Base-by-base conservation (phyloP, 2,888 invertebrate species). In the Spilosoma lubricipeda region DNA sequence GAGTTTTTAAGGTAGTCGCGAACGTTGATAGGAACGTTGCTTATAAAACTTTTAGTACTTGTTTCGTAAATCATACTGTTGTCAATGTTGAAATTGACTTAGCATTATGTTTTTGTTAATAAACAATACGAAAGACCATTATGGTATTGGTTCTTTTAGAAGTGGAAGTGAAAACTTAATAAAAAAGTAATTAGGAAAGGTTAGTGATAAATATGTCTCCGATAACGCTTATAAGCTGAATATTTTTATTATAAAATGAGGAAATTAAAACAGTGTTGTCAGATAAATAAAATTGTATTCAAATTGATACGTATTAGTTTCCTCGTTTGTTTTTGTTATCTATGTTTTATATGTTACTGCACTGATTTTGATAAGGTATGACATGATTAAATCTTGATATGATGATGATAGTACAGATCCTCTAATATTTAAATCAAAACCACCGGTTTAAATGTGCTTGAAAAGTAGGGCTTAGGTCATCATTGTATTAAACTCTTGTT, bases 401-500 rank as follows among this genome's bases (percentile, higher is more conserved):
- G n/a, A 27, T 45, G 45, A 45, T 45, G 13, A 59, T 27, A 27
- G 11, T 3, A n/a, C 13, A 15, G 27, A 59, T 59, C 23, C 11
- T 27, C 59, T 27, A 4, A 59, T 63, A 30, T 63, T 30, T 30
- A 30, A 63, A 63, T 7, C 27, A 15, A 2, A 27, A 63, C 30
- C 13, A 15, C 27, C 11, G n/a, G 7, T 18, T 18, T 69, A 36
- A 52, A 56, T 4, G 36, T 30, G 15, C 67, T 20, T 45, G n/a
- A 0, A 23, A 27, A 71, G 52, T 11, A 71, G 27, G 39, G 30
- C 48, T 39, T 39, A 39, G 36, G 27, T 33, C 39, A 52, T 27
- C 27, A 56, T 45, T 45, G 52, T 27, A 36, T 73, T 52, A 48
- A 48, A 52, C 48, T 64, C 56, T 65, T 20, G 70, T 70, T 73